Percentiles rank a stretch among this genome's conserved stretches.
phyloP scores from a whole-genome alignment of 2,888 invertebrate genomes.

The Rhingia campestris region DNA sequence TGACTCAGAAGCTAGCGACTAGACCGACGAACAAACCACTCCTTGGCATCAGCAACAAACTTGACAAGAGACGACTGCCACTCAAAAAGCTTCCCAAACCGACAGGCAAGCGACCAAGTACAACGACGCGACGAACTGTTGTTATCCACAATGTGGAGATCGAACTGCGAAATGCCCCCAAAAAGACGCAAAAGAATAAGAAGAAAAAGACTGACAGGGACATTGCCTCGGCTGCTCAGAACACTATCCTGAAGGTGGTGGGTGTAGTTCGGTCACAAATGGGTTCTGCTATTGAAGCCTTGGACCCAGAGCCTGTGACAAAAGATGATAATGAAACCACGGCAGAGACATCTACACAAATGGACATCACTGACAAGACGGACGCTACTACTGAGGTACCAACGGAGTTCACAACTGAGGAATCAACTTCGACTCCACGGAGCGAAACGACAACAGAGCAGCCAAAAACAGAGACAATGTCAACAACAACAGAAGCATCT shows the following conservation, averaged over 20 bases:
- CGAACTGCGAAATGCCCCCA: slow-evolving; percentile 78
- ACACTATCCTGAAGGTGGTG: slow-evolving; percentile 46
- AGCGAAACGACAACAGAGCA: not conserved
- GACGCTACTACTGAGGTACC: not conserved
- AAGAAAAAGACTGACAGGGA: slow-evolving; percentile 52
- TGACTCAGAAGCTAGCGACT: slow-evolving; percentile 81
- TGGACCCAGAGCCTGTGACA: slow-evolving; percentile 5
- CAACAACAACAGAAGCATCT: not conserved
- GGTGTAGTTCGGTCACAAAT: slow-evolving; percentile 56
- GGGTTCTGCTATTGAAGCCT: slow-evolving; percentile 37
- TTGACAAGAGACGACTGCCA: slow-evolving; percentile 77
- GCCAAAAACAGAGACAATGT: not conserved
- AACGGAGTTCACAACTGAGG: slow-evolving; percentile 1
- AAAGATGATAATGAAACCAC: slow-evolving; percentile 5
- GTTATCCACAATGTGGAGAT: slow-evolving; percentile 81
- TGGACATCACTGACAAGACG: slow-evolving; percentile 2
- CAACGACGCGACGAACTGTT: slow-evolving; percentile 78
- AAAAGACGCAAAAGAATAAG: slow-evolving; percentile 19
- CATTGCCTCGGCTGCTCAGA: slow-evolving; percentile 32
- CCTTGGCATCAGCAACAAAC: slow-evolving; percentile 78
- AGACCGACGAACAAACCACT: slow-evolving; percentile 79
- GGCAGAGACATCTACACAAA: not conserved
- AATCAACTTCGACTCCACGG: not conserved
- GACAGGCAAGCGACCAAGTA: slow-evolving; percentile 67
- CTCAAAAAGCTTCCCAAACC: slow-evolving; percentile 72